Percentiles rank a stretch among this genome's conserved stretches.
Evolutionary conservation across 2,797 vertebrate species (phyloP).

Genomic region (Sebastes kiyomatsui): DNA sequence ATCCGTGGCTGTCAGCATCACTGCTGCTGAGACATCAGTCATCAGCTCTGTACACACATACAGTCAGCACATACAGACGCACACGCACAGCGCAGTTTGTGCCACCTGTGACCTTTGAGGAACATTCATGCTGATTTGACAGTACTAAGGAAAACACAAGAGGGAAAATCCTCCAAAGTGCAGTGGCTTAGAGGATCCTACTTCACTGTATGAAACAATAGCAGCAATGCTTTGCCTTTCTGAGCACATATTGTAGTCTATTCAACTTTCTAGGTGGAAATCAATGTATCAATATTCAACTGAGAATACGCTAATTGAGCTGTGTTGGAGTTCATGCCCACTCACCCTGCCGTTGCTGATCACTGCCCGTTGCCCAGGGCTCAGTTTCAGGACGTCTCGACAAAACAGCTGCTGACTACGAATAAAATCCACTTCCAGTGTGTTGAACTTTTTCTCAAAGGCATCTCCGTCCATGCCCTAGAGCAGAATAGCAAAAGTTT

Average conservation of each 20-base stretch:
- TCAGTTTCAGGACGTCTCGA: conserved; percentile 89
- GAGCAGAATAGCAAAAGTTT: conserved; percentile 53
- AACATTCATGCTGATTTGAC: conserved; percentile 65
- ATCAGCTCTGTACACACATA: conserved; percentile 33
- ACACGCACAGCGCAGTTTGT: conserved; percentile 8
- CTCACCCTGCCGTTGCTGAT: conserved; percentile 95
- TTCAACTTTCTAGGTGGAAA: background rate
- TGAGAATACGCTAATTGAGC: background rate
- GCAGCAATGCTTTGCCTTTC: background rate
- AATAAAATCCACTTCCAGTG: conserved; percentile 90
- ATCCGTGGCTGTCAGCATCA: conserved; percentile 63
- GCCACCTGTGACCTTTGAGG: conserved; percentile 71
- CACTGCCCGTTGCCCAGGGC: conserved; percentile 87
- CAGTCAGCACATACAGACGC: conserved; percentile 16
- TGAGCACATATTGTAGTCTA: background rate
- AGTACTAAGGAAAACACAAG: conserved; percentile 31
- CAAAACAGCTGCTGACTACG: conserved; percentile 91
- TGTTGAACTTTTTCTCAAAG: conserved; percentile 98
- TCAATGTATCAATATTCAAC: background rate
- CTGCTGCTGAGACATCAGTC: conserved; percentile 71
- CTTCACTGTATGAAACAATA: background rate
- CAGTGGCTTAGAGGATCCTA: conserved; percentile 24
- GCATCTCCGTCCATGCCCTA: conserved; percentile 90
- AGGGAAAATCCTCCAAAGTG: conserved; percentile 35
- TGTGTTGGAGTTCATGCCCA: conserved; percentile 8